A percentile compares a stretch with the other conserved stretches of the same genome.
Evolutionary conservation across 92 coral and sea anemone species (phyloP).

Genomic region (Siderastrea radians): DNA sequence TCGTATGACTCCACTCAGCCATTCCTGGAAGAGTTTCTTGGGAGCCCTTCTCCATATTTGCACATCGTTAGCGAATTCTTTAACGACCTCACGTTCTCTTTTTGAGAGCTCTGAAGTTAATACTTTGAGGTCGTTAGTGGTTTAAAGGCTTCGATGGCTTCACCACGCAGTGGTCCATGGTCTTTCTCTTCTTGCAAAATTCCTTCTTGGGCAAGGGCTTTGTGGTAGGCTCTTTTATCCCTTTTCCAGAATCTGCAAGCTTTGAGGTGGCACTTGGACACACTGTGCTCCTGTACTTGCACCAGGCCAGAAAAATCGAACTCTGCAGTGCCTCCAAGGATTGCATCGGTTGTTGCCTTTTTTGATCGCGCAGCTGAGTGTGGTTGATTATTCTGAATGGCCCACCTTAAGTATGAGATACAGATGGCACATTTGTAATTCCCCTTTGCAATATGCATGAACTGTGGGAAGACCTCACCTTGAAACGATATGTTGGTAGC

Average conservation of each 20-base stretch:
- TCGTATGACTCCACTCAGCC: conserved; percentile 7
- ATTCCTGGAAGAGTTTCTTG: not conserved
- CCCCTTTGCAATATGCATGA: conserved; percentile 15
- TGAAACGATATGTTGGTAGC: not conserved
- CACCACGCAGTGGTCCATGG: conserved; percentile 13
- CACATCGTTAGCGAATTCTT: not conserved
- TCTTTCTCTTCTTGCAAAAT: conserved; percentile 5
- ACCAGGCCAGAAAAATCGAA: conserved; percentile 40
- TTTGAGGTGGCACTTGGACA: conserved; percentile 49
- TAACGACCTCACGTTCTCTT: conserved; percentile 11
- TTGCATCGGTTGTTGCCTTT: conserved; percentile 45
- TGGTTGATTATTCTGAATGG: conserved; percentile 16
- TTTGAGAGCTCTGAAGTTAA: conserved; percentile 17
- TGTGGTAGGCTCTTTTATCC: conserved; percentile 1
- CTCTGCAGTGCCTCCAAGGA: conserved; percentile 37
- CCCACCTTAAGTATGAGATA: conserved; percentile 40
- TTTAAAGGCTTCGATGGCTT: conserved; percentile 35
- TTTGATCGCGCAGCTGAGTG: conserved; percentile 27
- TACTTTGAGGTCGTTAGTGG: conserved; percentile 34
- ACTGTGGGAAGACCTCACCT: conserved; percentile 29
- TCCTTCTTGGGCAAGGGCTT: conserved; percentile 1
- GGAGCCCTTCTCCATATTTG: conserved; percentile 47
- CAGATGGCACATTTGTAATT: conserved; percentile 43
- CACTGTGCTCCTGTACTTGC: conserved; percentile 45
- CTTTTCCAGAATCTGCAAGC: conserved; percentile 32